phyloP scores from a whole-genome alignment of 2,888 invertebrate genomes.

The Morpho achilles region DNA sequence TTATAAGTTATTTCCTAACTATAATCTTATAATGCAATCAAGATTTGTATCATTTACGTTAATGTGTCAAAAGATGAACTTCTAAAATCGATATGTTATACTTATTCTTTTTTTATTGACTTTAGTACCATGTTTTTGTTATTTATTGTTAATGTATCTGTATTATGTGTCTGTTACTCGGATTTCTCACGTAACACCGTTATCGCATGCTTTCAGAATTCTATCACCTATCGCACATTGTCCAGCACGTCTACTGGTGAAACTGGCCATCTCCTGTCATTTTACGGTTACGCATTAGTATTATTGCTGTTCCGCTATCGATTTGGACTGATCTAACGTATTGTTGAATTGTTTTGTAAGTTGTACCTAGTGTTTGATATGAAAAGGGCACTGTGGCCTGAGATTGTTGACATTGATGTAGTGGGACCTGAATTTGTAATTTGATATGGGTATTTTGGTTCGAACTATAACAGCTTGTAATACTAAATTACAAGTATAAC shows the following conservation, averaged over 20 bases:
- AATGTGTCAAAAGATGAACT: no score
- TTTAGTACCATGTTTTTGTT: no score
- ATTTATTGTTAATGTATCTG: no score
- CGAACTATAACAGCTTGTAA: neutral
- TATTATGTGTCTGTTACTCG: neutral
- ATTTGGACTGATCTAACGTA: constrained; percentile 43
- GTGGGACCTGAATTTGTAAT: neutral
- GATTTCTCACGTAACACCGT: neutral
- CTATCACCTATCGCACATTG: constrained; percentile 39
- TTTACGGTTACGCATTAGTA: constrained; percentile 75
- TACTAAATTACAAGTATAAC: no score
- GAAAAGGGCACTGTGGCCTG: constrained; percentile 16
- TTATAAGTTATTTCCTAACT: no score
- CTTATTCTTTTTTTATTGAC: no score
- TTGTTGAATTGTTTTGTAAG: constrained; percentile 25
- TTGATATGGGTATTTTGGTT: constrained; percentile 3
- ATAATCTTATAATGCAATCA: no score
- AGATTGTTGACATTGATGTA: constrained; percentile 17
- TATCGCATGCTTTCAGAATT: constrained; percentile 34
- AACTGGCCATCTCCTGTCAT: constrained; percentile 68
- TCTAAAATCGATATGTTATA: no score
- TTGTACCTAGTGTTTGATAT: constrained; percentile 18
- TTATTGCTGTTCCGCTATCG: constrained; percentile 61
- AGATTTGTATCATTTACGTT: no score
- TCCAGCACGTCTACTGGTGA: constrained; percentile 46